These are phyloP conservation scores for Drosophila falleni DNA, from an alignment of 2,888 invertebrate genomes.

Conservation along the genomic window DNA sequence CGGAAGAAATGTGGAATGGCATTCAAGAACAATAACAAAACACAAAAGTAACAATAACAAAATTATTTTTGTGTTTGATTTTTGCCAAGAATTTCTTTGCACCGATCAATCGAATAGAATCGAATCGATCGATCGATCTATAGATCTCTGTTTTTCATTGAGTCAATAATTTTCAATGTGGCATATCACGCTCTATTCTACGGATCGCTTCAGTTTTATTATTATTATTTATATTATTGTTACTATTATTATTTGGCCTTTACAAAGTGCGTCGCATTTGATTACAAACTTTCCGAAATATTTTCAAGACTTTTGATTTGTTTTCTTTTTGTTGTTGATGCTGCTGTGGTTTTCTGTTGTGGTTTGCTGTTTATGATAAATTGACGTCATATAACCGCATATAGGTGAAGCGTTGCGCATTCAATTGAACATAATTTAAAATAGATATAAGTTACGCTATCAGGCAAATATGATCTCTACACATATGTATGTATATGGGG, in stretches of 20 bases:
- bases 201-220: constrained; percentile 29
- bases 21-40: constrained; percentile 29
- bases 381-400: constrained; percentile 61
- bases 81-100: constrained; percentile 53
- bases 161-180: constrained; percentile 55
- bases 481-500: neutral
- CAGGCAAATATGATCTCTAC: constrained; percentile 59
- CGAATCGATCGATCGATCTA: constrained; percentile 25
- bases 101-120: constrained; percentile 33
- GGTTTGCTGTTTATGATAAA: constrained; percentile 34
- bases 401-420: constrained; percentile 67
- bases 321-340: constrained; percentile 30
- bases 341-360: neutral
- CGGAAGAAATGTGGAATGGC: constrained; percentile 38
- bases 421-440: constrained; percentile 78
- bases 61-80: constrained; percentile 36
- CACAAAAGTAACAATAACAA: constrained; percentile 22
- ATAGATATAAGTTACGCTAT: constrained; percentile 74
- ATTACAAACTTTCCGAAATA: constrained; percentile 60
- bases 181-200: constrained; percentile 38
- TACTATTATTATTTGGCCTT: constrained; percentile 38
- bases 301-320: constrained; percentile 57
- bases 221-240: constrained; percentile 35
- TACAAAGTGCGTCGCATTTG: constrained; percentile 55
- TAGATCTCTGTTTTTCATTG: constrained; percentile 47